Base-by-base conservation (phyloP, 2,888 invertebrate genomes). In the Diploptera punctata region DNA sequence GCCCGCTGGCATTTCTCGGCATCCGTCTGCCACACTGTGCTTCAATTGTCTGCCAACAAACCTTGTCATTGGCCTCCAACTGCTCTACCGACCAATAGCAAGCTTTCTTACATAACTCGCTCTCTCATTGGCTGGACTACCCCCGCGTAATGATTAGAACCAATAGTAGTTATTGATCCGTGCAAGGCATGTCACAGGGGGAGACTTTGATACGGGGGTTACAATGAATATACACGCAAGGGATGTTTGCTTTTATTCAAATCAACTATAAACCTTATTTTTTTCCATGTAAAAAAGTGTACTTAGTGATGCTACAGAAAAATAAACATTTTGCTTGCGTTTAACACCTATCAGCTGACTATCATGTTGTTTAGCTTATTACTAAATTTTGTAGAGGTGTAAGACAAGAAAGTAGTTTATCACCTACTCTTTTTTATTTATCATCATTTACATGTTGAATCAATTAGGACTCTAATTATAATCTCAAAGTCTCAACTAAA, bases 101-200 rank as follows among this genome's bases (percentile, higher is more conserved):
- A 13, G 44, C 24, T 18, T 38, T 13, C 29, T 44, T 26, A 54
- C n/a, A n/a, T n/a, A 60, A 73, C 61, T 29, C 18, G 26, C n/a
- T 9, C 18, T 47, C 33, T 24, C 49, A 73, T 67, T 73, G 73
- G 73, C 31, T 29, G 60, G 60, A 19, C 26, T 60, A 47, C 61
- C 68, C 61, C 70, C 70, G 73, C 73, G 70, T 73, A 73, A 73
- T 70, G 73, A 70, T 68, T 73, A 69, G 73, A 73, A 71, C 73
- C 73, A 73, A 73, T 73, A 70, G 73, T 62, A 57, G 67, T 70
- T 73, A 73, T 73, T 73, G 73, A 73, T 73, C 73, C 73, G 65
- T 38, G 65, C n/a, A 65, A 65, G 38, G 38, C 61, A 38, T 61
- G 18, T 21, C 61, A 44, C 71, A 57, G 68, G 68, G 72, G 72